A percentile compares a stretch with the other conserved stretches of the same genome.
Evolutionary conservation across 1,140 invertebrate species (phyloP).

Genomic region (Pseudomyrmex flavicornis): DNA sequence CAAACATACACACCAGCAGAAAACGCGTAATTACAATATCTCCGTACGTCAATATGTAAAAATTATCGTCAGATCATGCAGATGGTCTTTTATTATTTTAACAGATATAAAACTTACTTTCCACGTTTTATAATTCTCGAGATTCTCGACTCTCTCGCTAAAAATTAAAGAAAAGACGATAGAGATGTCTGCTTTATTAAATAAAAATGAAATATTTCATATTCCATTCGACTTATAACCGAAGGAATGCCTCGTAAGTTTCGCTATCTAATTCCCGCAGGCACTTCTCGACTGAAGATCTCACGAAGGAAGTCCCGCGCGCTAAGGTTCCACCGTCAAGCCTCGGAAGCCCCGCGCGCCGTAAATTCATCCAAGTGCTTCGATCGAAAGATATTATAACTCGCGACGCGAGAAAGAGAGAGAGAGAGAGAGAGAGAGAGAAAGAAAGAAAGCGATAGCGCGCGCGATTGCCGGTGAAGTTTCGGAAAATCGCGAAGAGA

Average conservation of each 20-base stretch:
- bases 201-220: conserved; percentile 23
- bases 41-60: neutral
- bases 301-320: conserved; percentile 25
- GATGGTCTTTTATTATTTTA: neutral
- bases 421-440: conserved; percentile 12
- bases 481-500: conserved; percentile 49
- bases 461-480: conserved; percentile 30
- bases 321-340: neutral
- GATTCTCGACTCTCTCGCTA: neutral
- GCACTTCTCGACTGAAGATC: conserved; percentile 33
- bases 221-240: neutral
- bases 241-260: conserved; percentile 32
- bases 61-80: neutral
- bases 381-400: conserved; percentile 58
- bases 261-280: conserved; percentile 44
- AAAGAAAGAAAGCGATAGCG: conserved; percentile 12
- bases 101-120: neutral
- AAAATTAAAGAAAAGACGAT: conserved; percentile 9
- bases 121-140: neutral
- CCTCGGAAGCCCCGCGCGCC: neutral
- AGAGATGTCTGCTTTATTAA: conserved; percentile 19
- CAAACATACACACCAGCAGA: neutral
- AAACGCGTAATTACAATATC: neutral
- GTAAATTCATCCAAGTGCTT: conserved; percentile 43
- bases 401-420: conserved; percentile 31